Evolutionary conservation across 30 jellyfish, hydroid and myxozoan genomes (phyloP).

Genomic region (Mastigias papua): DNA sequence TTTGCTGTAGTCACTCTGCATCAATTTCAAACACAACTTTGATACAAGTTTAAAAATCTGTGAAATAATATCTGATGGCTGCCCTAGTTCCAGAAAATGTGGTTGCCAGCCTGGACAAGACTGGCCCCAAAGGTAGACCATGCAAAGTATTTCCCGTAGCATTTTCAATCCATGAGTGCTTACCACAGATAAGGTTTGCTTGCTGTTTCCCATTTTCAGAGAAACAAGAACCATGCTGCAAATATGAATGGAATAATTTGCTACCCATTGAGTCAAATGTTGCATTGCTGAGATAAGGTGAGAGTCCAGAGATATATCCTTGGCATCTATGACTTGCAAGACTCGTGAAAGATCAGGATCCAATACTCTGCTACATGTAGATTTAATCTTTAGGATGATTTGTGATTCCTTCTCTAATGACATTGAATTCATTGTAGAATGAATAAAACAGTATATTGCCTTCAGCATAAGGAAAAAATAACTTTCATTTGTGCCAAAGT

Average conservation of each 20-base stretch:
- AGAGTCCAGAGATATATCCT: conserved; percentile 30
- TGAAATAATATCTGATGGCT: conserved; percentile 63
- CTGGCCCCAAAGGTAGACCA: conserved; percentile 74
- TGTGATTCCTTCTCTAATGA: conserved; percentile 68
- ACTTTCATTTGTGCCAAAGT: conserved; percentile 71
- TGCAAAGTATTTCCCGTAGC: conserved; percentile 64
- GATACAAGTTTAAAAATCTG: conserved; percentile 74
- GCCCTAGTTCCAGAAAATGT: conserved; percentile 58
- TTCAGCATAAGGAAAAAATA: conserved; percentile 41
- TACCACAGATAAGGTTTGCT: conserved; percentile 29
- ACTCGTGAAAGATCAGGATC: conserved; percentile 73
- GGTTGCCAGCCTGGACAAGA: conserved; percentile 55
- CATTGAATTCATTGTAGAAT: conserved; percentile 15
- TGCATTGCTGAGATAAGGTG: conserved; percentile 37
- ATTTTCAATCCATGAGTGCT: conserved; percentile 60
- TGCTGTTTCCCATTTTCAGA: conserved; percentile 26
- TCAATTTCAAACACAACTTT: conserved; percentile 51
- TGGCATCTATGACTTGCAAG: conserved; percentile 62
- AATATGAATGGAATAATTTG: conserved; percentile 68
- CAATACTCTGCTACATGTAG: conserved; percentile 47
- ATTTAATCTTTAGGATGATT: conserved; percentile 33
- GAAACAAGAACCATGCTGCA: conserved; percentile 62
- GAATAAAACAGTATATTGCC: conserved; percentile 49
- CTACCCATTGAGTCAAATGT: conserved; percentile 80
- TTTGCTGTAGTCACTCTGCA: conserved; percentile 34